A percentile compares a stretch with the other conserved stretches of the same genome.
Evolutionary conservation across 2,797 vertebrate species (phyloP).

Genomic region (Helarctos malayanus): DNA sequence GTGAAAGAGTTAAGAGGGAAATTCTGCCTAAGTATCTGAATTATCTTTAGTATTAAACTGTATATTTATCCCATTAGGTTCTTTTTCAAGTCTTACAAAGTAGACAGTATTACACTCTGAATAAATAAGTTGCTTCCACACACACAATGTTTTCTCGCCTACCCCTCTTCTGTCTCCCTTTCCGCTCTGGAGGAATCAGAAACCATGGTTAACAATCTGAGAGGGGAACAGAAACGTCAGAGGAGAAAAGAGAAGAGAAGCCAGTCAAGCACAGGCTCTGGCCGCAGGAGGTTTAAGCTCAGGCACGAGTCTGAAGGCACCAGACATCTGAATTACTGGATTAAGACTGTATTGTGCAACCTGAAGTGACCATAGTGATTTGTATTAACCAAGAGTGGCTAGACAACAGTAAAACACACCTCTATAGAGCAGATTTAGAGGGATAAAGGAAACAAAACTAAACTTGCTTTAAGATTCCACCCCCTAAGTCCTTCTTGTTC

Average conservation of each 20-base stretch:
- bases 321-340: not conserved
- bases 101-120: not conserved
- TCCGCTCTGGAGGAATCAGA: not conserved
- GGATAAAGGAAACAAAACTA: slow-evolving; percentile 13
- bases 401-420: slow-evolving; percentile 24
- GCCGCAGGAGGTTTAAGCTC: not conserved
- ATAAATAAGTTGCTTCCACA: not conserved
- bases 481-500: not conserved
- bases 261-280: not conserved
- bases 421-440: not conserved
- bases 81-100: not conserved
- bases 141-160: not conserved
- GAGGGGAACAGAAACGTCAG: not conserved
- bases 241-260: not conserved
- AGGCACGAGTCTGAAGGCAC: not conserved
- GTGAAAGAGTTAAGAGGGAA: not conserved
- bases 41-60: not conserved
- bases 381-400: not conserved
- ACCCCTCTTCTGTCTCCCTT: not conserved
- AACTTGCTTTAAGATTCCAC: not conserved
- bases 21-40: not conserved
- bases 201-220: not conserved
- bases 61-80: not conserved
- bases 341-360: not conserved
- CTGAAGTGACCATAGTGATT: not conserved